A percentile compares a stretch with the other conserved stretches of the same genome.
These are phyloP conservation scores for Symphodus melops DNA, from an alignment of 2,113 vertebrate species.

Conservation along the genomic window DNA sequence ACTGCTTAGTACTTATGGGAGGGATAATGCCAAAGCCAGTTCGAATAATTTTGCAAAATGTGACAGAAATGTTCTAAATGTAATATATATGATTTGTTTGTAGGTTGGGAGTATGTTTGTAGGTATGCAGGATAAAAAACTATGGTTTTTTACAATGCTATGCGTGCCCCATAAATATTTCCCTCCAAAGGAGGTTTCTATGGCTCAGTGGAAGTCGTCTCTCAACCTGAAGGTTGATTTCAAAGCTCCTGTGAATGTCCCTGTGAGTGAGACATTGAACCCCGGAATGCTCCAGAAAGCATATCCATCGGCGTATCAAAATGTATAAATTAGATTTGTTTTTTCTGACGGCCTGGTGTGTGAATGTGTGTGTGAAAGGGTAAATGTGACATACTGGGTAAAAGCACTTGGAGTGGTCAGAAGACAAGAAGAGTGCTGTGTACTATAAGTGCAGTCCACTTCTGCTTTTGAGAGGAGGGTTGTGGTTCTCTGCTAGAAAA, in stretches of 20 bases:
- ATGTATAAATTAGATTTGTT: no score
- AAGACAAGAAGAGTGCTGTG: no score
- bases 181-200: no score
- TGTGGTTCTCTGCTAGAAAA: slow-evolving; percentile 42
- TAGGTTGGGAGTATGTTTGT: background rate
- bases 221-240: background rate
- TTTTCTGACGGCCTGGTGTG: no score
- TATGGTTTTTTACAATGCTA: background rate
- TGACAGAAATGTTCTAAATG: slow-evolving; percentile 12
- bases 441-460: no score
- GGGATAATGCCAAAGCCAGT: slow-evolving; percentile 31
- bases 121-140: background rate
- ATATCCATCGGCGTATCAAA: no score
- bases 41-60: slow-evolving; percentile 15
- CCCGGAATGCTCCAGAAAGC: no score
- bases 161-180: background rate
- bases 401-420: no score
- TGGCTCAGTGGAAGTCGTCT: background rate
- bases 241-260: background rate
- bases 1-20: slow-evolving; percentile 65
- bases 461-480: background rate
- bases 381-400: no score
- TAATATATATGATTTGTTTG: background rate
- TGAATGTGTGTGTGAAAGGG: no score
- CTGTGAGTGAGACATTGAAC: no score